phyloP scores from a whole-genome alignment of 2,797 vertebrate genomes.

The Lagocephalus sceleratus region DNA sequence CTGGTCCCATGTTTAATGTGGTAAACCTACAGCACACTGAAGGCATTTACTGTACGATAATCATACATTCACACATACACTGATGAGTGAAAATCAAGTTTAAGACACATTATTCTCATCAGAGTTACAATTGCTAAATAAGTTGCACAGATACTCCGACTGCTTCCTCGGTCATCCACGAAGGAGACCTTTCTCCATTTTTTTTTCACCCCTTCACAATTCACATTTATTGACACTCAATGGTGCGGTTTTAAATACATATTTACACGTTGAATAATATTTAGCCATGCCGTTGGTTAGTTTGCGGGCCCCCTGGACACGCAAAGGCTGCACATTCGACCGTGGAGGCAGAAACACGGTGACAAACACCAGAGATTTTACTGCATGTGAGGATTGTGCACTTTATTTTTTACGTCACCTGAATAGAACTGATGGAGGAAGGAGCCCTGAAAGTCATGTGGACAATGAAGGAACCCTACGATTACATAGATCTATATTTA shows the following conservation, averaged over 20 bases:
- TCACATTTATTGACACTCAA: slow-evolving; percentile 16
- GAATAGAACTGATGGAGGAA: slow-evolving; percentile 21
- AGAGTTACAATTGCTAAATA: slow-evolving; percentile 26
- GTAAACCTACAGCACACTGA: slow-evolving; percentile 28
- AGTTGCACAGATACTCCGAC: slow-evolving; percentile 26
- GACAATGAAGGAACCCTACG: not conserved
- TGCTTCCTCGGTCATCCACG: slow-evolving; percentile 12
- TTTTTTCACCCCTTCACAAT: not conserved
- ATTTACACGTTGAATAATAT: slow-evolving; percentile 48
- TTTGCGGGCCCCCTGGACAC: slow-evolving; percentile 28
- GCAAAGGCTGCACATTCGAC: slow-evolving; percentile 45
- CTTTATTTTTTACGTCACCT: slow-evolving; percentile 35
- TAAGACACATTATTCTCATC: slow-evolving; percentile 39
- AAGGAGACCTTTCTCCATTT: slow-evolving; percentile 11
- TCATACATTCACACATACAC: slow-evolving; percentile 52
- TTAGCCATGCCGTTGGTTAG: slow-evolving; percentile 34
- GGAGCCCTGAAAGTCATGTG: slow-evolving; percentile 13
- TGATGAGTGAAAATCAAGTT: slow-evolving; percentile 37
- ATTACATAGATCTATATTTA: too few relatives aligned
- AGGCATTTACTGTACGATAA: slow-evolving; percentile 36
- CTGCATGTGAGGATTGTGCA: slow-evolving; percentile 21
- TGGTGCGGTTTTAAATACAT: slow-evolving; percentile 25
- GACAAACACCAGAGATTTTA: slow-evolving; percentile 33
- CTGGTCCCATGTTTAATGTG: slow-evolving; percentile 28
- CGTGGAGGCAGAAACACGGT: slow-evolving; percentile 31